Evolutionary conservation across 2,888 invertebrate species (phyloP).

Genomic region (Ethmia dodecea): DNA sequence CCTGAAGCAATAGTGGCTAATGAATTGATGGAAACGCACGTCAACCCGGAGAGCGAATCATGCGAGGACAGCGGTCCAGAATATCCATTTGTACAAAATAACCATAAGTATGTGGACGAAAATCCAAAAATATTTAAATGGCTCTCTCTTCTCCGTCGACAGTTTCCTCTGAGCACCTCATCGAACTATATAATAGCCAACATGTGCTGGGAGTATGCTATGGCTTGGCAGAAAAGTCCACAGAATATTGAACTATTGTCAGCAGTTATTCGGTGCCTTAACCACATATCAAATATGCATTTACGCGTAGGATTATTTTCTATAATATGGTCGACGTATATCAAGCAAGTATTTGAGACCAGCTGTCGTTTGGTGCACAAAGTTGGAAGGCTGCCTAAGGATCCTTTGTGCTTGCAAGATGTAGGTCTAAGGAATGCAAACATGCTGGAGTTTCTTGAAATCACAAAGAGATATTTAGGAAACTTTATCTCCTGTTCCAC

Average conservation of each 20-base stretch:
- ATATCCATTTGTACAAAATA: slow-evolving; percentile 51
- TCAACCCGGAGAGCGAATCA: slow-evolving; percentile 20
- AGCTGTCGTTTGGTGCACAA: slow-evolving; percentile 87
- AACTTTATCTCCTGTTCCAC: slow-evolving; percentile 59
- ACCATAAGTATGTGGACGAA: slow-evolving; percentile 48
- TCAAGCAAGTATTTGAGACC: slow-evolving; percentile 88
- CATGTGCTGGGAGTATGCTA: slow-evolving; percentile 94
- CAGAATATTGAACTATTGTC: slow-evolving; percentile 81
- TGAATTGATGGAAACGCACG: slow-evolving; percentile 53
- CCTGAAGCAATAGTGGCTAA: slow-evolving; percentile 79
- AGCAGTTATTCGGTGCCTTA: slow-evolving; percentile 84
- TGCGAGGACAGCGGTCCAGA: slow-evolving; percentile 39
- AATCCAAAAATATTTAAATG: slow-evolving; percentile 78
- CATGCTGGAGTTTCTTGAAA: slow-evolving; percentile 69
- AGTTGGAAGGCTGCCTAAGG: slow-evolving; percentile 90
- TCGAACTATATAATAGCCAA: slow-evolving; percentile 88
- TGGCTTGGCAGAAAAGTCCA: slow-evolving; percentile 90
- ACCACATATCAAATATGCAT: slow-evolving; percentile 80
- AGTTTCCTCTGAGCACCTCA: slow-evolving; percentile 92
- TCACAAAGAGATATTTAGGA: slow-evolving; percentile 65
- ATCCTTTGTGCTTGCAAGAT: slow-evolving; percentile 87
- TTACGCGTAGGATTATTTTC: slow-evolving; percentile 88
- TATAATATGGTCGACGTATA: slow-evolving; percentile 92
- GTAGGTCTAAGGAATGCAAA: slow-evolving; percentile 82
- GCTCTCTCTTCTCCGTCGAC: slow-evolving; percentile 80